Evolutionary conservation across 2,888 invertebrate species (phyloP), one percentile per base, ranked within the genome.

Genomic region (Pardosa pseudoannulata): DNA sequence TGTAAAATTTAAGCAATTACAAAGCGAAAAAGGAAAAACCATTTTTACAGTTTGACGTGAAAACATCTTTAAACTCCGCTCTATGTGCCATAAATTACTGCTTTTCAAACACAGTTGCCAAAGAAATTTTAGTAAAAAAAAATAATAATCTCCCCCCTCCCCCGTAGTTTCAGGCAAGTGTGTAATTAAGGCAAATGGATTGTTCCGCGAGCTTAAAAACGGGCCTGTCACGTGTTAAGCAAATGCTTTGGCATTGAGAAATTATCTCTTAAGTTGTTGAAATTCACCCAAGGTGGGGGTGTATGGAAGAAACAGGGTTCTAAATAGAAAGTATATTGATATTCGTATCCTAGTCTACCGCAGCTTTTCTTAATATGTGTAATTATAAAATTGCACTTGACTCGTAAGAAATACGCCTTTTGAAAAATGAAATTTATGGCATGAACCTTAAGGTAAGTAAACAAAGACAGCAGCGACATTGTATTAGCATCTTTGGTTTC

Each of bases 331-430:
- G 36, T 39, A 73, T 79, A 46, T 64, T 72, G 72, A 72, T 64
- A 79, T 46, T 56, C 56, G 70, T 39, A n/a, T 50, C 46, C 29
- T 32, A 64, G n/a, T 29, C 13, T 23, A 39, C 36, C 29, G n/a
- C 73, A 80, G 80, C 50, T 56, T 73, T 50, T 67, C 73, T 80
- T 68, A 73, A 74, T 50, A 67, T 74, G 67, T 68, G 73, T 80
- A 80, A 80, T 80, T 80, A 80, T 80, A 74, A 80, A 80, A 74
- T 50, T 65, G 74, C 73, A 80, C 68, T 80, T 74, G 65, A 64
- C 79, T 79, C 32, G 74, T 16, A 29, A 32, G 62, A 67, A 74
- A 81, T 67, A 67, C 46, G 67, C 56, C 65, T 73, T 80, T 74
- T 50, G 73, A 50, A 56, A 56, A 74, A 50, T 68, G 68, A 81